phyloP scores from a whole-genome alignment of 1,140 invertebrate genomes.

The Drosophila dunni region DNA sequence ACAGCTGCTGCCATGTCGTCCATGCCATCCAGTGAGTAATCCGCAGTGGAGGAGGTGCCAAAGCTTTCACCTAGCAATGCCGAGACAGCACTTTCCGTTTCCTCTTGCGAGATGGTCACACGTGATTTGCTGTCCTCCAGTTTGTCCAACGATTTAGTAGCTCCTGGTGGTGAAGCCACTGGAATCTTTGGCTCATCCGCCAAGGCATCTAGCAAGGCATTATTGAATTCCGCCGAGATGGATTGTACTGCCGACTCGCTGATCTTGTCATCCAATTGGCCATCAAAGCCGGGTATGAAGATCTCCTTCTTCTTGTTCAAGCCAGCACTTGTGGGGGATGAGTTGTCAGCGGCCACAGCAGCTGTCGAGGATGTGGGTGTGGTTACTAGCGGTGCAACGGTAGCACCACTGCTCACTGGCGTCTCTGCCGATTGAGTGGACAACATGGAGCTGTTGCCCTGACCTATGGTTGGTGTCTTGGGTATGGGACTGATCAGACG shows the following conservation, averaged over 20 bases:
- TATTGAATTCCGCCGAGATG: conserved; percentile 87
- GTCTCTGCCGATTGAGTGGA: conserved; percentile 69
- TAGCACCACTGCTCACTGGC: conserved; percentile 49
- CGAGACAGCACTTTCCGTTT: conserved; percentile 96
- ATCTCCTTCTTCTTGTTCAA: conserved; percentile 86
- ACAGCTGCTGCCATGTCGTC: conserved; percentile 82
- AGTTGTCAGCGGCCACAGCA: conserved; percentile 36
- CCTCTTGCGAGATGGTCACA: conserved; percentile 94
- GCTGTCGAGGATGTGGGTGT: conserved; percentile 71
- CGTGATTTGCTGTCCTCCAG: conserved; percentile 90
- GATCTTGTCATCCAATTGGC: conserved; percentile 89
- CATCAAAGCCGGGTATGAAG: conserved; percentile 89
- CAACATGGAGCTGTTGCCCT: conserved; percentile 66
- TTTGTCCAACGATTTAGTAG: conserved; percentile 85
- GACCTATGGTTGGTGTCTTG: conserved; percentile 84
- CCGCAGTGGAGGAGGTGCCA: conserved; percentile 86
- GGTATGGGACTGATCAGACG: conserved; percentile 87
- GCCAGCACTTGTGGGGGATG: conserved; percentile 45
- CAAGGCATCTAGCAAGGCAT: conserved; percentile 65
- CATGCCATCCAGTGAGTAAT: conserved; percentile 86
- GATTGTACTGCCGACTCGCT: conserved; percentile 92
- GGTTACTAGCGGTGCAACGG: conserved; percentile 52
- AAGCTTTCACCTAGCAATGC: conserved; percentile 94
- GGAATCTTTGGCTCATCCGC: conserved; percentile 85
- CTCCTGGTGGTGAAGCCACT: conserved; percentile 78